Base-by-base conservation (phyloP, 2,888 invertebrate genomes). In the Corbicula japonica region DNA sequence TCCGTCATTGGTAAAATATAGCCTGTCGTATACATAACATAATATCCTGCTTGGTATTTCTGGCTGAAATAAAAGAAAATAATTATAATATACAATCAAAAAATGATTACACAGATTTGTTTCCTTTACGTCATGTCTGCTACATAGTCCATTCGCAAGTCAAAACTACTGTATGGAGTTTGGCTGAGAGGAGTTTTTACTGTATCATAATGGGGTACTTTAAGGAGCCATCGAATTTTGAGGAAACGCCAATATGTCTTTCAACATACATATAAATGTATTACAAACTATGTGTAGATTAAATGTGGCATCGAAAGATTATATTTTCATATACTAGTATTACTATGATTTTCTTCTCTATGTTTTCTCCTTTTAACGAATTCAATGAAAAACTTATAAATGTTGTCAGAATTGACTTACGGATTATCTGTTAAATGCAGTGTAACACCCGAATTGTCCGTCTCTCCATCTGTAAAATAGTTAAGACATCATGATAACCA, bases 391-490 rank as follows among this genome's bases (percentile, higher is more conserved):
- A 38, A 15, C 18, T 8, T 12, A 38, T 12, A 38, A 38, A 48
- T 8, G 15, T 48, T n/a, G 10, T 48, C 15, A 18, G 21, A 32
- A 12, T 48, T 21, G 60, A 70, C 85, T 75, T 71, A 88, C 89
- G 75, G 75, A 46, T 52, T 76, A 12, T 84, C 68, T 15, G 91
- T 90, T 83, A 90, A 85, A 23, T 84, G 76, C 21, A 90, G 65
- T 1, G 88, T 85, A 1, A 90, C 85, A 12, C 91, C 90, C 5
- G 90, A 89, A 21, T 72, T 82, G 74, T 90, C 89, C 4, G 82
- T 85, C 32, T 83, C 56, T 21, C 86, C 88, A 41, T 28, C 89
- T 88, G 60, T 41, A 83, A 66, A 41, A 72, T n/a, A 41, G 44
- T 21, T 12, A 5, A 26, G 71, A 6, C 21, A 46, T n/a, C 38